Percentiles rank a stretch among this genome's conserved stretches.
Conservation (phyloP, 2,113 vertebrate genomes). For the Macquaria ambigua region DNA sequence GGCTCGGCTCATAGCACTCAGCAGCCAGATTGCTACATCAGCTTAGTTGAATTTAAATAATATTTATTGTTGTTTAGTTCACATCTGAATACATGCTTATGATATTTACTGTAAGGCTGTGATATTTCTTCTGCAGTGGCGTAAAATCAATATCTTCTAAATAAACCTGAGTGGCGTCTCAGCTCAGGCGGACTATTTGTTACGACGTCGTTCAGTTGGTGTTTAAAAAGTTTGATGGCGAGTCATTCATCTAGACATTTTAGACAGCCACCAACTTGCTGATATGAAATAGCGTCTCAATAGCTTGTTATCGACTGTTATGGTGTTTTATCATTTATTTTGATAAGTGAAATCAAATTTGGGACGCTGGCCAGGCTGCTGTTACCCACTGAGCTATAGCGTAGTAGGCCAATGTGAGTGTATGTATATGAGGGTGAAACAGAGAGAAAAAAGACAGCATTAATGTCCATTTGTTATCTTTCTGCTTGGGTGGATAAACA, state of each 20-base stretch:
- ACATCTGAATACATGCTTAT: constrained; percentile 72
- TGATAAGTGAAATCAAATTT: constrained; percentile 74
- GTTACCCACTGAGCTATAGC: constrained; percentile 45
- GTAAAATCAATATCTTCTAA: constrained; percentile 80
- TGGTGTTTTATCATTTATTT: constrained; percentile 79
- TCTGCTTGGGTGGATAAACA: constrained; percentile 45
- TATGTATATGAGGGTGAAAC: constrained; percentile 28
- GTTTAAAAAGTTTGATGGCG: constrained; percentile 72
- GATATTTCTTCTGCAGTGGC: constrained; percentile 72
- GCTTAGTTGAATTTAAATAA: constrained; percentile 74
- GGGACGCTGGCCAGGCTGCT: constrained; percentile 67
- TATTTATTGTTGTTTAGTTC: constrained; percentile 79
- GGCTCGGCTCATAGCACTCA: constrained; percentile 42
- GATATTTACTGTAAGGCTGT: constrained; percentile 72
- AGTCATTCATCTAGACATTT: constrained; percentile 74
- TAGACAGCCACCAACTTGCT: constrained; percentile 73
- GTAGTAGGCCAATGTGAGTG: constrained; percentile 12
- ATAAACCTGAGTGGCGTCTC: constrained; percentile 80
- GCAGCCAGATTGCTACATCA: constrained; percentile 60
- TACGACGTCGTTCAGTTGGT: constrained; percentile 50
- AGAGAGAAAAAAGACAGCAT: constrained; percentile 31
- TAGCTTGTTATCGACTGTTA: constrained; percentile 75
- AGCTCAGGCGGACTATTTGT: constrained; percentile 59
- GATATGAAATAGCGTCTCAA: constrained; percentile 76
- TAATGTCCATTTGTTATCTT: constrained; percentile 50